These are phyloP conservation scores for Spodoptera frugiperda DNA, from an alignment of 1,140 invertebrate species.

Conservation along the genomic window DNA sequence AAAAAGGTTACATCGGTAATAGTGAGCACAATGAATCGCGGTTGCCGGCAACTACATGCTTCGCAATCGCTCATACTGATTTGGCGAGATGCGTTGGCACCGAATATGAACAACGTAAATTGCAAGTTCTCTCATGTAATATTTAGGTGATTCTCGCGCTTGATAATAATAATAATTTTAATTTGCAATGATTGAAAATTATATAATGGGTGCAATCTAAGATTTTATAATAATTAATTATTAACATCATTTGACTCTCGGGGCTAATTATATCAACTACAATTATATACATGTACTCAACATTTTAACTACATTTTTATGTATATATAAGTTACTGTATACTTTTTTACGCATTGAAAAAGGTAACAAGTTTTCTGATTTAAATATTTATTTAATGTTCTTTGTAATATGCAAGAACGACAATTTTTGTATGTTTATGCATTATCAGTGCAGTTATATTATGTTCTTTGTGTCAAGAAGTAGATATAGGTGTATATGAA, in stretches of 20 bases:
- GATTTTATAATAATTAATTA: conserved; percentile 19
- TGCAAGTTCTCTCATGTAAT: neutral
- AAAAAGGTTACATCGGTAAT: too few relatives aligned
- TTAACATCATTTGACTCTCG: conserved; percentile 31
- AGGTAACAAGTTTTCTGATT: conserved; percentile 54
- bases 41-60: too few relatives aligned
- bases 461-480: conserved; percentile 76
- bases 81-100: too few relatives aligned
- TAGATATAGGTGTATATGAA: conserved; percentile 82
- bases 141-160: conserved; percentile 16
- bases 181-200: conserved; percentile 33
- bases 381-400: conserved; percentile 59
- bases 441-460: conserved; percentile 52
- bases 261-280: conserved; percentile 23
- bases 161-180: conserved; percentile 33
- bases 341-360: conserved; percentile 45
- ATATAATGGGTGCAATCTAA: conserved; percentile 51
- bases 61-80: too few relatives aligned
- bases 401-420: conserved; percentile 60
- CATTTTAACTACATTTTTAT: conserved; percentile 44
- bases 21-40: too few relatives aligned
- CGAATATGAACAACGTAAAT: too few relatives aligned
- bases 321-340: conserved; percentile 40
- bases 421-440: conserved; percentile 61
- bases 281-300: conserved; percentile 35